Percentiles rank a stretch among this genome's conserved stretches.
phyloP scores from a whole-genome alignment of 1,140 invertebrate species.

The Cataglyphis hispanica region DNA sequence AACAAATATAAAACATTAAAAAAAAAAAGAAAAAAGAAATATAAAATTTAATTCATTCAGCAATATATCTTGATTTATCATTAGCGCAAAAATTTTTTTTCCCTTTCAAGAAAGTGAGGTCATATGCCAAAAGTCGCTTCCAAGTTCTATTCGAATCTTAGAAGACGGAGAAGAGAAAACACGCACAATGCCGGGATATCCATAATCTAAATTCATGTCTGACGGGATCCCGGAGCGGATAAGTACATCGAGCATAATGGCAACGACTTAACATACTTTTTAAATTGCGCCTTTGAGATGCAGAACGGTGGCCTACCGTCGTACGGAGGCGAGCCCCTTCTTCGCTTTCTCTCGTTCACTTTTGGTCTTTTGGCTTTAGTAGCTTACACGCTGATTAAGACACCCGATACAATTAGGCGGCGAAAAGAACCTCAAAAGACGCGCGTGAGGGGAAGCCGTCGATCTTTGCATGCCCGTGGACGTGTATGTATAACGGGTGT shows the following conservation, averaged over 20 bases:
- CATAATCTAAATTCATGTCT: conserved; percentile 81
- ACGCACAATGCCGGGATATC: conserved; percentile 69
- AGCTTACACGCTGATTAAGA: conserved; percentile 86
- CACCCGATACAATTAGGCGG: conserved; percentile 86
- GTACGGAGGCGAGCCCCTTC: conserved; percentile 26
- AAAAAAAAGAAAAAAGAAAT: background rate
- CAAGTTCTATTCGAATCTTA: conserved; percentile 32
- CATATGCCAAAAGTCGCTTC: background rate
- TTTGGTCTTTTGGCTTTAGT: conserved; percentile 80
- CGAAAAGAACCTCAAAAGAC: conserved; percentile 84
- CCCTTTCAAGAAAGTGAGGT: background rate
- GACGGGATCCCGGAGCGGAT: conserved; percentile 71
- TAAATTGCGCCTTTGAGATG: conserved; percentile 86
- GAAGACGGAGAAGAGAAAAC: conserved; percentile 7
- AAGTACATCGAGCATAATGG: conserved; percentile 80
- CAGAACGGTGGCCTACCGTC: conserved; percentile 71
- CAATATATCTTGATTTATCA: background rate
- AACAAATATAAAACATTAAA: background rate
- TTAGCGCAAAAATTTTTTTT: background rate
- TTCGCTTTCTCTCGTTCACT: conserved; percentile 39
- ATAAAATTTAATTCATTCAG: background rate
- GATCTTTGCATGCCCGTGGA: conserved; percentile 53
- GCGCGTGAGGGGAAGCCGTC: conserved; percentile 54
- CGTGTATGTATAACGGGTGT: conserved; percentile 53
- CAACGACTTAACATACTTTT: conserved; percentile 83